These are phyloP conservation scores for Agrochola litura DNA, from an alignment of 2,888 invertebrate genomes.

Conservation along the genomic window DNA sequence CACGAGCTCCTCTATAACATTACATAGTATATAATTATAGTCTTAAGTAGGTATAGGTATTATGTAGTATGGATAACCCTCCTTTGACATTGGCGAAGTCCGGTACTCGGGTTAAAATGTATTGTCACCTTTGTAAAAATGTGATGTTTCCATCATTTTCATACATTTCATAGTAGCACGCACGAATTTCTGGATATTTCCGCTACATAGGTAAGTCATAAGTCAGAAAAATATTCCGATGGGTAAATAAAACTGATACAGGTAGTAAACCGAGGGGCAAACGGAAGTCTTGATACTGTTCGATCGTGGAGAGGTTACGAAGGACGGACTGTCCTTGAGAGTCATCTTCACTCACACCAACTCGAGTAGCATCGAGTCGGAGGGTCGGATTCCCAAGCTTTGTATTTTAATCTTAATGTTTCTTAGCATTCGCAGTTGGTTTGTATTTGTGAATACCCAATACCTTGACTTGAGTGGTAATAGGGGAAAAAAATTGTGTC, in stretches of 20 bases:
- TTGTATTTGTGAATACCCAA: conserved; percentile 11
- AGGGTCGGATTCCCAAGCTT: conserved; percentile 15
- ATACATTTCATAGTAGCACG: not conserved
- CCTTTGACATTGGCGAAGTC: too few species aligned
- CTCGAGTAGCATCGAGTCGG: conserved; percentile 42
- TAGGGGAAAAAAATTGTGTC: not conserved
- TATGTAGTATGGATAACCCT: too few species aligned
- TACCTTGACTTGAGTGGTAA: not conserved
- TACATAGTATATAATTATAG: too few species aligned
- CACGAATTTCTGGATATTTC: not conserved
- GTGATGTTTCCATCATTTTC: not conserved
- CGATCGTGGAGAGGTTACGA: conserved; percentile 32
- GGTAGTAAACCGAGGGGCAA: conserved; percentile 3
- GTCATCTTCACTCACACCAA: conserved; percentile 53
- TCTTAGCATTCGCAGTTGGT: not conserved
- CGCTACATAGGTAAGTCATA: not conserved
- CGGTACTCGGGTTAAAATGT: not conserved
- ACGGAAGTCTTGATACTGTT: conserved; percentile 33
- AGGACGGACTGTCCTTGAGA: conserved; percentile 48
- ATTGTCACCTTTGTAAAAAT: not conserved
- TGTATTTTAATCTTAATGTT: conserved; percentile 16
- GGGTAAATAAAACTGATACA: not conserved
- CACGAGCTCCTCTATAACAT: too few species aligned
- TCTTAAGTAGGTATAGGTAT: too few species aligned
- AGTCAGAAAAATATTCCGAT: conserved; percentile 1